phyloP scores from a whole-genome alignment of 2,888 invertebrate species.

The Aporophyla lueneburgensis region DNA sequence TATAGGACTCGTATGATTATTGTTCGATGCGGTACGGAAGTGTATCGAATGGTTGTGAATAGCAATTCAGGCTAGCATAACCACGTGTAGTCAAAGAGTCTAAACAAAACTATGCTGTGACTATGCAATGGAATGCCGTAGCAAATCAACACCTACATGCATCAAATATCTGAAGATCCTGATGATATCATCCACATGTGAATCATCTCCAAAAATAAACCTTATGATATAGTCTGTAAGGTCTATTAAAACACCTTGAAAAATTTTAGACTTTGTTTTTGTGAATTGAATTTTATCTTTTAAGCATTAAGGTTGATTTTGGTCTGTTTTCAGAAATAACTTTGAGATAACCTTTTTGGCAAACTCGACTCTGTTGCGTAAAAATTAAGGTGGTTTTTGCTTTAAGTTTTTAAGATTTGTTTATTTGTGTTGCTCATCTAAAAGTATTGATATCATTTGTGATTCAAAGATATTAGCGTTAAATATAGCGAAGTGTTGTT shows the following conservation, averaged over 20 bases:
- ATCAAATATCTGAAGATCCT: conserved; percentile 47
- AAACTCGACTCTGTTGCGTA: conserved; percentile 7
- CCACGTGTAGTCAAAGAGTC: conserved; percentile 44
- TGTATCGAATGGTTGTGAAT: too few species aligned
- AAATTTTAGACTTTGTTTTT: neutral
- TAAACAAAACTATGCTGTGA: conserved; percentile 29
- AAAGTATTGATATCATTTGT: conserved; percentile 41
- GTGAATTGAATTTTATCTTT: conserved; percentile 13
- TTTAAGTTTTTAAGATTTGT: neutral
- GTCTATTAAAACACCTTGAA: conserved; percentile 32
- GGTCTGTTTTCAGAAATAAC: neutral
- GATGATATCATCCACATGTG: conserved; percentile 57
- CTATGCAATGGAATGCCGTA: conserved; percentile 49
- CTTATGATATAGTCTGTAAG: conserved; percentile 52
- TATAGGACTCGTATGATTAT: too few species aligned
- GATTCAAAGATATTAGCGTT: conserved; percentile 13
- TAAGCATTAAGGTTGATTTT: neutral
- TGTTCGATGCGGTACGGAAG: too few species aligned
- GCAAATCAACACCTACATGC: conserved; percentile 61
- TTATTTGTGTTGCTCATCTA: conserved; percentile 33
- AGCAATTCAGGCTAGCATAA: neutral
- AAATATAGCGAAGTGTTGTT: neutral
- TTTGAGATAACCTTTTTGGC: conserved; percentile 1
- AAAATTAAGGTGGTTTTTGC: conserved; percentile 23
- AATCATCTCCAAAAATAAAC: conserved; percentile 58